Conservation (phyloP, 2,888 invertebrate genomes). For the Thalpophila matura region DNA sequence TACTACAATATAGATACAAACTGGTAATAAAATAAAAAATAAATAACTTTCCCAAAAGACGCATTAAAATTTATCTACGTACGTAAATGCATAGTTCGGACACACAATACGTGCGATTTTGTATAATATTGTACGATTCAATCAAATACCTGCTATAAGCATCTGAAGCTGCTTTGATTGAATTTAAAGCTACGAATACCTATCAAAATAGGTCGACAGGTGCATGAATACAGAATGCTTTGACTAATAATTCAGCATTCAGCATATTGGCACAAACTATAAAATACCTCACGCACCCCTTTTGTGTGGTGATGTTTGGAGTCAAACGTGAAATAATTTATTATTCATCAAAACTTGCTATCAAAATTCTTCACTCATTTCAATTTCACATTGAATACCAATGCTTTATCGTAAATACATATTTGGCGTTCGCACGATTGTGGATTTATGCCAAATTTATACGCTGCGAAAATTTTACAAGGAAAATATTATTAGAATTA, state of each 20-base stretch:
- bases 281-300: too few relatives aligned
- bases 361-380: background rate
- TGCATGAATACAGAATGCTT: background rate
- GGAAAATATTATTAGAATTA: conserved; percentile 18
- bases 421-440: background rate
- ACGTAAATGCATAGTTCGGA: background rate
- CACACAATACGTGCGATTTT: background rate
- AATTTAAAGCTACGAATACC: background rate
- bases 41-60: conserved; percentile 65
- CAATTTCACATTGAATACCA: background rate
- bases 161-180: background rate
- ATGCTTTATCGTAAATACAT: background rate
- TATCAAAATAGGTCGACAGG: background rate
- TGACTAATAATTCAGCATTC: too few relatives aligned
- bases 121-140: background rate
- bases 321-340: background rate
- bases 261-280: too few relatives aligned
- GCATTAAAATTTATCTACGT: conserved; percentile 2
- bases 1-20: conserved; percentile 51
- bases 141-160: background rate
- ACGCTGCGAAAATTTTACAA: conserved; percentile 5
- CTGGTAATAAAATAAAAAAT: conserved; percentile 66
- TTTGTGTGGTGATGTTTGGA: too few relatives aligned
- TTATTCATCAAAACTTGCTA: background rate
- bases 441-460: conserved; percentile 19